Base-by-base conservation (phyloP, 2,113 vertebrate genomes). In the Copsychus sechellarum region DNA sequence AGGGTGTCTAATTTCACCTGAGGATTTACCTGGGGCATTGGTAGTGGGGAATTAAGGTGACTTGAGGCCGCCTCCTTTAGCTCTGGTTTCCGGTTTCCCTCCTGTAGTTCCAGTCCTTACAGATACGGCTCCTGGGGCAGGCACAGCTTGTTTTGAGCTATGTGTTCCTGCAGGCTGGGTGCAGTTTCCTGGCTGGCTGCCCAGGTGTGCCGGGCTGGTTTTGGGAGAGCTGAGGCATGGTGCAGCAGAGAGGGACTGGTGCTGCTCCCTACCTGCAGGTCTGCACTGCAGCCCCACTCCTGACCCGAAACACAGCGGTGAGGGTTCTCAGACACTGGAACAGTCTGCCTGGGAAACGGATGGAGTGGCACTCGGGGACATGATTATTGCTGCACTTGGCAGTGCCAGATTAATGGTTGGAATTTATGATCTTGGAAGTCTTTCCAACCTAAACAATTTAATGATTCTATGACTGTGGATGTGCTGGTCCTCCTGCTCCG, bases 291-390 rank as follows among this genome's bases (percentile, higher is more conserved):
- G 56, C 34, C 43, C 13, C 45, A 1, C 7, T 13, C 28, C 86
- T 9, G 36, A 6, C 69, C 51, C 8, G 21, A 5, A 31, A 22
- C 38, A 38, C 64, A 0, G 0, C 2, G 0, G 1, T 8, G 43
- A 5, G 0, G 11, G 43, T 19, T 18, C 60, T 56, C 25, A 31
- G 34, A 12, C 48, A 6, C 40, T 23, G 34, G 14, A 62, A 14
- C 40, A 20, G 12, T 69, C 29, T 42, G 40, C 34, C 54, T 8
- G 16, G 71, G 18, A 36, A 36, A 48, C 31, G 24, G 48, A 15
- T 36, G 79, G 40, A 42, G 40, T 14, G 71, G 34, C 62, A 26
- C 29, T 1, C 8, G 21, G 40, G 62, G 40, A 56, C 31, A 20
- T 28, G 26, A 36, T 56, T 70, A 28, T 23, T 50, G 42, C 22